phyloP scores from a whole-genome alignment of 2,113 vertebrate species.

The Choloepus hoffmanni region DNA sequence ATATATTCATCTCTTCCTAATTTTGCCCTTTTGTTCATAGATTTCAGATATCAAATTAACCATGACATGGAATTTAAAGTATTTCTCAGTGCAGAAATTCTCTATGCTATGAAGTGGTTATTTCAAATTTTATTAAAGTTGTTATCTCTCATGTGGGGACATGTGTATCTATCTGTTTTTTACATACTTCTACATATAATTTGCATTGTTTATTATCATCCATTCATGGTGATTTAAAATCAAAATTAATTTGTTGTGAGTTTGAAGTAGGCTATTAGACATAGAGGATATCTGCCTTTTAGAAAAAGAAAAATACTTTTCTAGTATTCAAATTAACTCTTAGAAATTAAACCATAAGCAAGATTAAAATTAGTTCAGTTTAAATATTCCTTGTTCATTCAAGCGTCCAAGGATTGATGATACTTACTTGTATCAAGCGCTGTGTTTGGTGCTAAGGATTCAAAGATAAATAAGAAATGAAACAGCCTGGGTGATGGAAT shows the following conservation, averaged over 20 bases:
- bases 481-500: neutral
- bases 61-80: slow-evolving; percentile 49
- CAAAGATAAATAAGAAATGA: neutral
- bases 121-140: slow-evolving; percentile 63
- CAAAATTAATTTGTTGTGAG: neutral
- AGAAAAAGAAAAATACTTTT: neutral
- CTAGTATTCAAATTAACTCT: neutral
- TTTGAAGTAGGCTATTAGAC: neutral
- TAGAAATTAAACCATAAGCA: neutral
- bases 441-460: neutral
- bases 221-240: slow-evolving; percentile 1
- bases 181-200: neutral
- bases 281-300: neutral
- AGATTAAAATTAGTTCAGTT: neutral
- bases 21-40: slow-evolving; percentile 54
- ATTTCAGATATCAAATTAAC: slow-evolving; percentile 69
- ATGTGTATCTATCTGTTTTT: neutral
- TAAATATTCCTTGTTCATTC: neutral
- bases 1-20: neutral
- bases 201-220: slow-evolving; percentile 36
- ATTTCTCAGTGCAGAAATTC: slow-evolving; percentile 53
- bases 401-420: neutral
- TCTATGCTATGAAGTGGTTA: slow-evolving; percentile 26
- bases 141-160: neutral
- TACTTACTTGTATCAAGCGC: neutral